These are phyloP conservation scores for Saturnia pavonia DNA, from an alignment of 2,888 invertebrate genomes.

Conservation along the genomic window DNA sequence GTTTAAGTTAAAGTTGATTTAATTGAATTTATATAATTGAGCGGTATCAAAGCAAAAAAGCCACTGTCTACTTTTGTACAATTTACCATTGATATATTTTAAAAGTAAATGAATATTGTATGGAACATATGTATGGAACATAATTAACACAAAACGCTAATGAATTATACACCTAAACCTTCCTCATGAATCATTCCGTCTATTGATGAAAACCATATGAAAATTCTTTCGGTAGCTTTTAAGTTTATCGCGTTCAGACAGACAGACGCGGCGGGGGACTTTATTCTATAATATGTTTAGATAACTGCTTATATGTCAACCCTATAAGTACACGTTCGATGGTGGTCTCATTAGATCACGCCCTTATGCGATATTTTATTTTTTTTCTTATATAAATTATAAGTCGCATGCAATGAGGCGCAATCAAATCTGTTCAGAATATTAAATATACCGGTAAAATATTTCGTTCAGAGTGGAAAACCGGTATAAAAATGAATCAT, in stretches of 20 bases:
- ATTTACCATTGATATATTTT: too few relatives aligned
- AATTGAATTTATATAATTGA: not conserved
- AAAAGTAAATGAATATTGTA: too few relatives aligned
- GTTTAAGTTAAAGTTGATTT: not conserved
- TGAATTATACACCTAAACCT: too few relatives aligned
- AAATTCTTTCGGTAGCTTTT: too few relatives aligned
- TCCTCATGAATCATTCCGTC: too few relatives aligned
- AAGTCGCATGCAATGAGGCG: conserved; percentile 46
- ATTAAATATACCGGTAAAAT: conserved; percentile 7
- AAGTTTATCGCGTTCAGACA: too few relatives aligned
- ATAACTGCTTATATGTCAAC: conserved; percentile 29
- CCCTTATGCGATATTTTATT: conserved; percentile 48
- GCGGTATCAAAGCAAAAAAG: not conserved
- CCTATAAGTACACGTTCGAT: conserved; percentile 43
- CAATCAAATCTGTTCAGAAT: conserved; percentile 30
- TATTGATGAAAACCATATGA: too few relatives aligned
- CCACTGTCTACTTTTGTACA: too few relatives aligned
- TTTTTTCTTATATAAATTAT: conserved; percentile 58
- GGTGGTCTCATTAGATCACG: conserved; percentile 73
- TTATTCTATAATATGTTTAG: too few relatives aligned
- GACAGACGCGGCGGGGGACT: too few relatives aligned
- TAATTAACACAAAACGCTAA: too few relatives aligned
- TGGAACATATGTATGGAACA: too few relatives aligned
- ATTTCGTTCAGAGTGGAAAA: not conserved
- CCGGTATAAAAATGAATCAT: not conserved